Percentiles rank a stretch among this genome's conserved stretches.
These are phyloP conservation scores for Athripsodes cinereus DNA, from an alignment of 2,888 invertebrate species.

Conservation along the genomic window DNA sequence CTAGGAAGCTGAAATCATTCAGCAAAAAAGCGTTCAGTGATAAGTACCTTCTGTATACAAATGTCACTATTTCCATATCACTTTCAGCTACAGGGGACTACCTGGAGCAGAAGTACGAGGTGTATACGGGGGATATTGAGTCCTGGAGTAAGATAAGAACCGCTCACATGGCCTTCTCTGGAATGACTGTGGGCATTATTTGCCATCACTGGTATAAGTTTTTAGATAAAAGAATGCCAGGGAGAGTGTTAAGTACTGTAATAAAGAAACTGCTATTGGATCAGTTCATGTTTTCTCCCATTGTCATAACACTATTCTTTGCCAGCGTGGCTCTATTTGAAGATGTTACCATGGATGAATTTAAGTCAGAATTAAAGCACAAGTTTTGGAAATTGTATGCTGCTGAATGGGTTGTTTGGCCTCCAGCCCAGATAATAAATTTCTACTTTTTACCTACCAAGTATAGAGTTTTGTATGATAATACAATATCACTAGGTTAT, in stretches of 20 bases:
- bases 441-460: conserved; percentile 79
- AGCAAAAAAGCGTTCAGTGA: conserved; percentile 45
- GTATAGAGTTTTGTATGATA: conserved; percentile 83
- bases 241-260: conserved; percentile 58
- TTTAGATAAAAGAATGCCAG: conserved; percentile 67
- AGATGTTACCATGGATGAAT: conserved; percentile 51
- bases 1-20: conserved; percentile 13
- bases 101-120: conserved; percentile 76
- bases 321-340: conserved; percentile 69
- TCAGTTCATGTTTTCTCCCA: conserved; percentile 77
- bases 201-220: conserved; percentile 84
- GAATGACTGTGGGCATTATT: conserved; percentile 68
- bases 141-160: conserved; percentile 58
- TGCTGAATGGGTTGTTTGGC: conserved; percentile 91
- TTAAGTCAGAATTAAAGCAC: conserved; percentile 59
- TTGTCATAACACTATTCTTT: conserved; percentile 73
- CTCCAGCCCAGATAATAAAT: conserved; percentile 87
- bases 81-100: conserved; percentile 75
- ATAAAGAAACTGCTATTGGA: conserved; percentile 75
- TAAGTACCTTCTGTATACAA: conserved; percentile 71
- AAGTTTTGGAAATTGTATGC: conserved; percentile 75
- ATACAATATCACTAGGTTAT: conserved; percentile 76
- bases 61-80: conserved; percentile 67
- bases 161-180: conserved; percentile 70
- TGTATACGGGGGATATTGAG: conserved; percentile 48